phyloP scores from a whole-genome alignment of 2,797 vertebrate species.

The Pipistrellus pipistrellus region DNA sequence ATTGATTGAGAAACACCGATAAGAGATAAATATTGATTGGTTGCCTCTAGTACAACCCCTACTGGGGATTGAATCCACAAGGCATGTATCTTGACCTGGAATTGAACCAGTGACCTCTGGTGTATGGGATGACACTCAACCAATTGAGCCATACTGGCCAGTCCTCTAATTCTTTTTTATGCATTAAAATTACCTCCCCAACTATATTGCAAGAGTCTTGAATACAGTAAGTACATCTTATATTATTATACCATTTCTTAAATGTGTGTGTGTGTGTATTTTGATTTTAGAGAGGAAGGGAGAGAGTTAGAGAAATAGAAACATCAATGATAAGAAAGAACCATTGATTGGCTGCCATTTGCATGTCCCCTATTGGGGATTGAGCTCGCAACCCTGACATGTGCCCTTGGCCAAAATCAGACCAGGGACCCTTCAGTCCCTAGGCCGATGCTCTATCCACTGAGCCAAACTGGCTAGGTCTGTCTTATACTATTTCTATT shows the following conservation, averaged over 20 bases:
- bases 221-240: not conserved
- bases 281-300: too few species aligned
- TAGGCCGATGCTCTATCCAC: too few species aligned
- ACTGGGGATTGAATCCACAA: not conserved
- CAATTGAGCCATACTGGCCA: not conserved
- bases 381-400: too few species aligned
- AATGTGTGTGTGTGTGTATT: too few species aligned
- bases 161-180: not conserved
- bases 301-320: too few species aligned
- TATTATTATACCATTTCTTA: not conserved
- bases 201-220: slow-evolving; percentile 9
- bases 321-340: too few species aligned
- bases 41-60: not conserved
- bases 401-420: too few species aligned
- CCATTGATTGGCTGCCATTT: too few species aligned
- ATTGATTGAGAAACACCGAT: not conserved
- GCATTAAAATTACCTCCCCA: slow-evolving; percentile 33
- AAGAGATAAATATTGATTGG: not conserved
- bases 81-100: not conserved
- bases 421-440: too few species aligned
- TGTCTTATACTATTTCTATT: not conserved
- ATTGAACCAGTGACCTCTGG: not conserved
- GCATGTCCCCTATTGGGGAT: too few species aligned
- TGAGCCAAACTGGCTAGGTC: too few species aligned
- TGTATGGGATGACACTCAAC: not conserved